Conservation (phyloP, 2,797 vertebrate species). For the Hipposideros larvatus region DNA sequence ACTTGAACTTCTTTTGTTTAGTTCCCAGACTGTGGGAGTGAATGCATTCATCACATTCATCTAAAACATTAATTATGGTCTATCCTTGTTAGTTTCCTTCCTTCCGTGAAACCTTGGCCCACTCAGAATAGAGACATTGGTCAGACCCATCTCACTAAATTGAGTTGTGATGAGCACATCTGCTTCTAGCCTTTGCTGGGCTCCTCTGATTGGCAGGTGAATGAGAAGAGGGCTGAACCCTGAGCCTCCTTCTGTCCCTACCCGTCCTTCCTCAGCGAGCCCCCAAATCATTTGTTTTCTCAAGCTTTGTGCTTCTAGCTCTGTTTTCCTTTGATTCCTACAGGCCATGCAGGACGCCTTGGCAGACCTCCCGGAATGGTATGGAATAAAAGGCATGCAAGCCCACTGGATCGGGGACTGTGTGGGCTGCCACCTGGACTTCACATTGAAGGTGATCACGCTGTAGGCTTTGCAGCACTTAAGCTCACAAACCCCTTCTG, state of each 20-base stretch:
- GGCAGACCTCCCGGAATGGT: conserved; percentile 96
- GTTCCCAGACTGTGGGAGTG: background rate
- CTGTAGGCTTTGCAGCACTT: too few relatives aligned
- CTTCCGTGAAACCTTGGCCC: background rate
- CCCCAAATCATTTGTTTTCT: background rate
- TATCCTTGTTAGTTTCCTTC: conserved; percentile 55
- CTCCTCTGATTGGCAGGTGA: background rate
- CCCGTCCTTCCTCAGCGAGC: background rate
- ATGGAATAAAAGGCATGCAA: conserved; percentile 98
- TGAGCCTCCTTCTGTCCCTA: fast-evolving
- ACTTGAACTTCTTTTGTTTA: conserved; percentile 22
- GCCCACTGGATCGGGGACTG: conserved; percentile 99
- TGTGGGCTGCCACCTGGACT: conserved; percentile 95
- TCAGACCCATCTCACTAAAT: background rate
- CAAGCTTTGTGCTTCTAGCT: background rate
- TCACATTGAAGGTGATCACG: conserved; percentile 92
- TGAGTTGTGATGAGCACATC: background rate
- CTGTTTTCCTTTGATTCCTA: conserved; percentile 32
- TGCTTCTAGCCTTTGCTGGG: fast-evolving
- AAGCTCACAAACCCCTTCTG: background rate
- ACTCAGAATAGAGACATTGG: background rate
- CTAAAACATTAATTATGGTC: background rate
- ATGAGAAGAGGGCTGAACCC: background rate
- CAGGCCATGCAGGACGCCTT: conserved; percentile 95
- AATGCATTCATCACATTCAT: background rate